phyloP scores from a whole-genome alignment of 2,888 invertebrate species.

The Vanessa cardui region DNA sequence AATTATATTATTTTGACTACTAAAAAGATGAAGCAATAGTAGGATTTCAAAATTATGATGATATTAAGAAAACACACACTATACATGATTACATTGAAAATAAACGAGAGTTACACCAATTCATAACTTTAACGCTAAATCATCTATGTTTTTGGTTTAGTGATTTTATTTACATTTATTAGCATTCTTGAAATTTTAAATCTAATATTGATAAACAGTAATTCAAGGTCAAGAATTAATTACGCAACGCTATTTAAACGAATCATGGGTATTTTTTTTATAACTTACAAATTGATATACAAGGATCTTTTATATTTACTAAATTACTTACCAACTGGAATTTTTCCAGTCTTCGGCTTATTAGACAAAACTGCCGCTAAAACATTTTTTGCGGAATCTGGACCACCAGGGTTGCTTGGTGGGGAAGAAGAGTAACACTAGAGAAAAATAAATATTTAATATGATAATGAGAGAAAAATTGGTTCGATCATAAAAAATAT shows the following conservation, averaged over 20 bases:
- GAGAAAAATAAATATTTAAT: constrained; percentile 41
- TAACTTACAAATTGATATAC: constrained; percentile 7
- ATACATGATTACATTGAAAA: too few species aligned
- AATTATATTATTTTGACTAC: too few species aligned
- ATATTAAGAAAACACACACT: too few species aligned
- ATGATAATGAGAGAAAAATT: neutral
- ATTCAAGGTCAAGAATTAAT: constrained; percentile 60
- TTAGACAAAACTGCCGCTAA: constrained; percentile 77
- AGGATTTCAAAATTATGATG: too few species aligned
- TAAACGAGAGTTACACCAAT: too few species aligned
- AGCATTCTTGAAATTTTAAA: neutral
- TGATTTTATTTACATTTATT: neutral
- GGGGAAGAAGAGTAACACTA: constrained; percentile 65
- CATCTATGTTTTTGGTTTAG: neutral
- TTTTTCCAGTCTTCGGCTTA: constrained; percentile 77
- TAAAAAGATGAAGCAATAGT: too few species aligned
- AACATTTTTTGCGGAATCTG: constrained; percentile 76
- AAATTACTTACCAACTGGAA: constrained; percentile 72
- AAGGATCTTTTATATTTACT: constrained; percentile 4
- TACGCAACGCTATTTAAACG: constrained; percentile 47
- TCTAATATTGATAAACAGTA: constrained; percentile 1
- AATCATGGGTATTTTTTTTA: constrained; percentile 14
- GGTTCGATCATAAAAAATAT: constrained; percentile 2
- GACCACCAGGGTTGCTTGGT: constrained; percentile 51
- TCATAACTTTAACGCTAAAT: too few species aligned